Base-by-base conservation (phyloP, 2,888 invertebrate species). In the Philereme transversata region DNA sequence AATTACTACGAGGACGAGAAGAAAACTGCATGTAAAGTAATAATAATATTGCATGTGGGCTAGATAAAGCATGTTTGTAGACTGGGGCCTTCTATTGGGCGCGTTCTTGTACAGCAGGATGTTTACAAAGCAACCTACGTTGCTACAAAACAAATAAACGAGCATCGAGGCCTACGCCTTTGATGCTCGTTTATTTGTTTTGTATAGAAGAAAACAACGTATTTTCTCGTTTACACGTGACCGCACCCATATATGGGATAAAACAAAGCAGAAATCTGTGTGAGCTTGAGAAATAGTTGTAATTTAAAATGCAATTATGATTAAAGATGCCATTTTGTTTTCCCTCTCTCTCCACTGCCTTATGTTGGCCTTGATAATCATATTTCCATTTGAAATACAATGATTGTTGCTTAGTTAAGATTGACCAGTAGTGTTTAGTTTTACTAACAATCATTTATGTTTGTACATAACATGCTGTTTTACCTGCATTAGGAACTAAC, bases 401-500 rank as follows among this genome's bases (percentile, higher is more conserved):
- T 6, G 22, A 22, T 8, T 40, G 40, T 40, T 3, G 40, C 2
- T 40, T 40, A 4, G 7, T 8, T 40, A 7, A 7, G 36, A 3
- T 45, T 4, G 11, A 11, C 4, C 4, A 11, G 7, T 22, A 46
- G 46, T 46, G 46, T 46, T 33, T 45, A 10, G 22, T 43, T 45
- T 45, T 22, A 45, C 38, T 50, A 35, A 47, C 11, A n/a, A 46
- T 47, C 22, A 46, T 61, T 40, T 61, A 45, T 60, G 60, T 61
- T 59, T 61, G 59, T 70, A 64, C 52, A 60, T 61, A 55, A 56
- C 64, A 58, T 68, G 65, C 65, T 43, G 65, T 62, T 45, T 60
- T 60, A 58, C 74, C 73, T 79, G 69, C 64, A 81, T 75, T 85
- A 90, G 90, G 88, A 84, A 75, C 57, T 78, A 73, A 69, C 79